Evolutionary conservation across 2,888 invertebrate genomes (phyloP).

Genomic region (Cyclophora punctaria): DNA sequence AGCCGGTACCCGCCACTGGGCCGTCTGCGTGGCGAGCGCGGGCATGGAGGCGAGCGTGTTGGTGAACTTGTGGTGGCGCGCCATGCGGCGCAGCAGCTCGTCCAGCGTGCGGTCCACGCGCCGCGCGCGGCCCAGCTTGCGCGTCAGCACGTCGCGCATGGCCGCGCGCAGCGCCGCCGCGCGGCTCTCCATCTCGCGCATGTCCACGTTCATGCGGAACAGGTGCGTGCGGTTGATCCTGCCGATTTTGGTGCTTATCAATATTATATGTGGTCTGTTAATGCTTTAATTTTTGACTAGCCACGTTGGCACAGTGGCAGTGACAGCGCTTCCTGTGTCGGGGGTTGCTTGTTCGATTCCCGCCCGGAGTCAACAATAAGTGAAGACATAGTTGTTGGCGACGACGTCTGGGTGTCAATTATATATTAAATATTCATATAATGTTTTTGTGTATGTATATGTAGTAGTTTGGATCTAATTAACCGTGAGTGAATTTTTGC

Average conservation of each 20-base stretch:
- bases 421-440: no score
- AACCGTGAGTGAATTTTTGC: no score
- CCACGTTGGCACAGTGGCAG: no score
- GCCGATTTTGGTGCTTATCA: not conserved
- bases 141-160: constrained; percentile 58
- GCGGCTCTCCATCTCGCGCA: constrained; percentile 77
- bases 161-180: constrained; percentile 73
- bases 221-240: constrained; percentile 81
- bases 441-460: no score
- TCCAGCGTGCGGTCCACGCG: constrained; percentile 58
- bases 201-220: constrained; percentile 81
- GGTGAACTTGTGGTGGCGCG: constrained; percentile 57
- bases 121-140: constrained; percentile 57
- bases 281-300: no score
- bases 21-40: constrained; percentile 43
- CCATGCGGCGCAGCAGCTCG: constrained; percentile 55
- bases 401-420: no score
- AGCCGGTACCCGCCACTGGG: constrained; percentile 45
- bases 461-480: no score
- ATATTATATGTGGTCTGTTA: no score
- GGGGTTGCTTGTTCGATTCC: no score
- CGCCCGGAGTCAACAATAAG: no score
- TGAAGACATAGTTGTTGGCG: no score
- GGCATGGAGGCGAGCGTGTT: constrained; percentile 39
- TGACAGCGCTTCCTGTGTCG: no score